Base-by-base conservation (phyloP, 2,113 vertebrate species). In the Cygnus buccinator region DNA sequence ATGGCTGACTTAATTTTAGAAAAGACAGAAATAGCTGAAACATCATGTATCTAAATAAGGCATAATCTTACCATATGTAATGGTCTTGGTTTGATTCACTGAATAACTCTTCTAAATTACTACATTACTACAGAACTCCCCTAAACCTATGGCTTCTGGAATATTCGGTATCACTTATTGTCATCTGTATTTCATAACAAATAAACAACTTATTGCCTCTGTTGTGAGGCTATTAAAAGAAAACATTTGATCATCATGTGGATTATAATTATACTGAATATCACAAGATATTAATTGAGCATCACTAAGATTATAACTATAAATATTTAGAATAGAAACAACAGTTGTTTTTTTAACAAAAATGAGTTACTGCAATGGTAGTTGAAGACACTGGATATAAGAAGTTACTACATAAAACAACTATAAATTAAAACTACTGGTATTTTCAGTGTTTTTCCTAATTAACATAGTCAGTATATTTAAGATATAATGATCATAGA, bases 1-100 rank as follows among this genome's bases (percentile, higher is more conserved):
- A 87, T 67, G 68, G 76, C 61, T 94, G 80, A 81, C 62, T 74
- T 95, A 78, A 84, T 95, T 94, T 91, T 75, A 92, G 77, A 76
- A 91, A 50, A 87, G 41, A 50, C 46, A 72, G 83, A 87, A 94
- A 94, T 29, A 93, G 35, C 57, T 72, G 58, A 82, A 94, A 68
- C 25, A 68, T 89, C 48, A 78, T 11, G 5, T 67, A 72, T 31
- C 43, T 79, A 83, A 73, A 65, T 68, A 89, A 94, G 39, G 14
- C 43, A 52, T 23, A 5, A 82, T 63, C 72, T 83, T 83, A 28
- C 41, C 33, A 20, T 68, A 90, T 48, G 35, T n/a, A 94, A 90
- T 9, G 2, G 39, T 10, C 26, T 82, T 62, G 20, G 72, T 72
- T 33, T 79, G 39, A 88, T 70, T 79, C 67, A 80, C 18, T n/a